These are phyloP conservation scores for Dryobota labecula DNA, from an alignment of 2,888 invertebrate genomes.

Conservation along the genomic window DNA sequence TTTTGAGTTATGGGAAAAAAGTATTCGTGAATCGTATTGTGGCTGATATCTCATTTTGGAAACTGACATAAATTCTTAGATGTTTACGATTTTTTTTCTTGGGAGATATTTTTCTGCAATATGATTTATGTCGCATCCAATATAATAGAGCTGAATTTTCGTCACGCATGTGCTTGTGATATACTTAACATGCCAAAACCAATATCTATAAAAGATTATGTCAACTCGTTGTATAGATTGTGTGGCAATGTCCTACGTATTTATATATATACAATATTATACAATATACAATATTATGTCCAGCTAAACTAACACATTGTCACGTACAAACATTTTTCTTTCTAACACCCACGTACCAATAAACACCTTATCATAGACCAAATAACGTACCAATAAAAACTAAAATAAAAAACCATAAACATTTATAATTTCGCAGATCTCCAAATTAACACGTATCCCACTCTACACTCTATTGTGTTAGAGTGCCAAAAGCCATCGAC, in stretches of 20 bases:
- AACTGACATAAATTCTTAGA: conserved; percentile 54
- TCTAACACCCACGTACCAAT: conserved; percentile 37
- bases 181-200: not conserved
- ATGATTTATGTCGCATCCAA: conserved; percentile 53
- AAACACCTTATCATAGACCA: conserved; percentile 24
- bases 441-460: conserved; percentile 76
- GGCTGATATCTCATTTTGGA: conserved; percentile 73
- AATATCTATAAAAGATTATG: conserved; percentile 4
- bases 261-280: not conserved
- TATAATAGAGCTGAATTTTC: conserved; percentile 34
- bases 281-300: not conserved
- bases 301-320: not conserved
- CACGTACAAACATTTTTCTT: conserved; percentile 5
- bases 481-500: conserved; percentile 69
- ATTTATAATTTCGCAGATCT: conserved; percentile 56
- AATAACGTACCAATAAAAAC: conserved; percentile 42
- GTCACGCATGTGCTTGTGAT: conserved; percentile 26
- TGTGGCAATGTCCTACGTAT: not conserved
- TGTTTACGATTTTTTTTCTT: conserved; percentile 44
- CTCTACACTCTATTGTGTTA: conserved; percentile 60
- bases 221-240: not conserved
- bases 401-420: conserved; percentile 45
- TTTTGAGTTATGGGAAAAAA: conserved; percentile 72
- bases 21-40: conserved; percentile 58
- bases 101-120: conserved; percentile 31